A percentile compares a stretch with the other conserved stretches of the same genome.
These are phyloP conservation scores for Alca torda DNA, from an alignment of 2,797 vertebrate genomes.

Conservation along the genomic window DNA sequence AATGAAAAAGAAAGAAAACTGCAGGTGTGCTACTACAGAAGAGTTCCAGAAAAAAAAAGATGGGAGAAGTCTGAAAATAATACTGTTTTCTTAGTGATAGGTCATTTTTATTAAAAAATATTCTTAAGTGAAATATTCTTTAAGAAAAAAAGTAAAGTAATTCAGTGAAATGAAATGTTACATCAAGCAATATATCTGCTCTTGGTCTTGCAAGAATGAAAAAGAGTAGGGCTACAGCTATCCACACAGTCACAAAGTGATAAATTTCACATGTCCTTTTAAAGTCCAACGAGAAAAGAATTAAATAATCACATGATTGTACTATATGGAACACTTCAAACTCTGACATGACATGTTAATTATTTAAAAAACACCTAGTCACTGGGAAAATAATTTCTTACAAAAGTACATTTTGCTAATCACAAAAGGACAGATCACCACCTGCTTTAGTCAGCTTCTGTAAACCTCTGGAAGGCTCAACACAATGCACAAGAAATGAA, in stretches of 20 bases:
- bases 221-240: neutral
- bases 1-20: neutral
- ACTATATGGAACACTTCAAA: constrained; percentile 19
- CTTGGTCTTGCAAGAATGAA: neutral
- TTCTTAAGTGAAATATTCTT: neutral
- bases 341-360: neutral
- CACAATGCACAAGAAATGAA: constrained; percentile 76
- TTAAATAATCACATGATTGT: neutral
- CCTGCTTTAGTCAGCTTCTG: constrained; percentile 78
- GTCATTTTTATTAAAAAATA: neutral
- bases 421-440: constrained; percentile 72
- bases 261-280: neutral
- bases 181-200: neutral
- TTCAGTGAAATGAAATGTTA: neutral
- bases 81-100: neutral
- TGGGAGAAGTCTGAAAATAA: neutral
- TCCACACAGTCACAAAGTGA: neutral
- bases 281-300: neutral
- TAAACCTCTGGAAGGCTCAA: constrained; percentile 74
- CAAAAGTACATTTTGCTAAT: constrained; percentile 53
- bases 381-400: constrained; percentile 66
- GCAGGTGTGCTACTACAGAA: neutral
- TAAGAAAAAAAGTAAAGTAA: neutral
- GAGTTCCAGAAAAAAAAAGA: neutral
- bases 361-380: constrained; percentile 8